Conservation (phyloP, 1,140 invertebrate species). For the Penaeus japonicus region DNA sequence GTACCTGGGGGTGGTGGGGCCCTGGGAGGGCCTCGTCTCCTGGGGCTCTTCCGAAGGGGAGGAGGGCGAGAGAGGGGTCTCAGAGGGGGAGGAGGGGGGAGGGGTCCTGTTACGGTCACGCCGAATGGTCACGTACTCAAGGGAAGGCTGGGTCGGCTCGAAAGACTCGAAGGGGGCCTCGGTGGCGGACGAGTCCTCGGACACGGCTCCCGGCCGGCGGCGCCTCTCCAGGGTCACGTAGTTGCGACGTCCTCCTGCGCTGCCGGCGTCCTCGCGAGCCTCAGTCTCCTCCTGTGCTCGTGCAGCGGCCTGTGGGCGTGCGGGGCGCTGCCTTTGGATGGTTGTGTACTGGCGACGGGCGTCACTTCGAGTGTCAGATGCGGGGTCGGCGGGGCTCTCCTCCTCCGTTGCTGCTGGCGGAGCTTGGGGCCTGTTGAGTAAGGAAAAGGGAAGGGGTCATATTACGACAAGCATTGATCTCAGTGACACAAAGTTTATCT, state of each 20-base stretch:
- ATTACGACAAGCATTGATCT: no score
- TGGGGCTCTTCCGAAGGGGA: background rate
- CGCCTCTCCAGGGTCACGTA: slow-evolving; percentile 17
- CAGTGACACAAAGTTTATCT: no score
- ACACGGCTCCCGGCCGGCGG: background rate
- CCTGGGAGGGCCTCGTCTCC: no score
- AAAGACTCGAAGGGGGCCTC: background rate
- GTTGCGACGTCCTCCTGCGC: background rate
- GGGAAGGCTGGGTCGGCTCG: slow-evolving; percentile 30
- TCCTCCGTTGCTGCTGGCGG: background rate
- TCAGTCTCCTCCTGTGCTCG: background rate
- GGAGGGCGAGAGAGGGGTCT: background rate
- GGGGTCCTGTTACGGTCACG: slow-evolving; percentile 15
- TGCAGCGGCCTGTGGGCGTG: background rate
- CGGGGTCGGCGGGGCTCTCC: background rate
- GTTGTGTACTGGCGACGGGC: slow-evolving; percentile 24
- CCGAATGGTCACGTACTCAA: slow-evolving; percentile 52
- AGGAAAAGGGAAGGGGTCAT: no score
- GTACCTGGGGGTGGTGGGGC: no score
- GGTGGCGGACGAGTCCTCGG: background rate
- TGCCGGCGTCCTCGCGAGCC: background rate
- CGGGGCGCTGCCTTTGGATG: slow-evolving; percentile 16
- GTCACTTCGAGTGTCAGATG: background rate
- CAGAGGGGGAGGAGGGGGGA: background rate
- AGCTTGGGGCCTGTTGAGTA: background rate